Evolutionary conservation across 1,140 invertebrate genomes (phyloP).

Genomic region (Panagrolaimus sp.): DNA sequence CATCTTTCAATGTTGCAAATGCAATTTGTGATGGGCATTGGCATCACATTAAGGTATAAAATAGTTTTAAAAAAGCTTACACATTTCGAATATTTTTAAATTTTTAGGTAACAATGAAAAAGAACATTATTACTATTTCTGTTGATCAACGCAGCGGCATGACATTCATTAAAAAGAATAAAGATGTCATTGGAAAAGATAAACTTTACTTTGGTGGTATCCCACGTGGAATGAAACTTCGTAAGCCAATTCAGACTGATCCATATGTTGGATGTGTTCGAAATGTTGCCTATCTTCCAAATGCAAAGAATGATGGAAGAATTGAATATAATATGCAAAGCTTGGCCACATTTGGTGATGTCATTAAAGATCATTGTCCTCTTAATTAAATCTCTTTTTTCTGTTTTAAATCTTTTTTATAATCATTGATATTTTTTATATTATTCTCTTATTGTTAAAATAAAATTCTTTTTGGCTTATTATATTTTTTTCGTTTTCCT

Average conservation of each 20-base stretch:
- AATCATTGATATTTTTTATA: not conserved
- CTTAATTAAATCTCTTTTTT: conserved; percentile 29
- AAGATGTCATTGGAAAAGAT: conserved; percentile 72
- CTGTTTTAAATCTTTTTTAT: not conserved
- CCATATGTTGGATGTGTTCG: conserved; percentile 44
- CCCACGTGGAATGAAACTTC: conserved; percentile 59
- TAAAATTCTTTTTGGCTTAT: too few relatives aligned
- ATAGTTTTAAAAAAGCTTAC: not conserved
- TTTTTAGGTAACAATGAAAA: conserved; percentile 59
- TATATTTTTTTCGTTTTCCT: too few relatives aligned
- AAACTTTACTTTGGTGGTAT: conserved; percentile 83
- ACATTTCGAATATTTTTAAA: not conserved
- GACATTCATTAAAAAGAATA: conserved; percentile 66
- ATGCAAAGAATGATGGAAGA: conserved; percentile 29
- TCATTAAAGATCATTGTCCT: conserved; percentile 32
- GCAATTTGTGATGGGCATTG: conserved; percentile 82
- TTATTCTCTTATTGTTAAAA: too few relatives aligned
- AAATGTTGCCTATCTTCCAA: conserved; percentile 29
- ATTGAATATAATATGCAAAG: not conserved
- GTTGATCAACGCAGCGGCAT: conserved; percentile 71
- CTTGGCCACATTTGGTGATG: conserved; percentile 30
- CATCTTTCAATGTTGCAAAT: conserved; percentile 67
- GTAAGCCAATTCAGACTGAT: conserved; percentile 19
- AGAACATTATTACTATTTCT: conserved; percentile 73
- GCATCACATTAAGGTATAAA: conserved; percentile 76